phyloP scores from a whole-genome alignment of 2,113 vertebrate genomes.

The Python bivittatus region DNA sequence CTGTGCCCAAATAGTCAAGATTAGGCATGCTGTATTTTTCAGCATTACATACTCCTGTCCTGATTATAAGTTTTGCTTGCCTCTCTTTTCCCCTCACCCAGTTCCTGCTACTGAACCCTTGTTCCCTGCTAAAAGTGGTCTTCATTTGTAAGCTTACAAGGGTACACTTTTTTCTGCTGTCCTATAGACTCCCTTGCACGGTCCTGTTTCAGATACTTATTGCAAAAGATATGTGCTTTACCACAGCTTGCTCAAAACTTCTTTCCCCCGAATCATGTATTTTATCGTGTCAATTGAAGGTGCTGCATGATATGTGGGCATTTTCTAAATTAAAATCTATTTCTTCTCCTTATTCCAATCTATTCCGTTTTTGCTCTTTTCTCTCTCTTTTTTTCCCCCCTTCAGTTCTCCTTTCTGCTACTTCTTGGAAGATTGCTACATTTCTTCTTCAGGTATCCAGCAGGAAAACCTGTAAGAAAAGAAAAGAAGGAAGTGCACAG shows the following conservation, averaged over 20 bases:
- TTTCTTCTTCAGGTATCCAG: slow-evolving; percentile 73
- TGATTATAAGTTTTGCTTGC: slow-evolving; percentile 57
- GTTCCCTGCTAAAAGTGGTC: slow-evolving; percentile 76
- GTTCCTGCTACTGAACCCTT: slow-evolving; percentile 67
- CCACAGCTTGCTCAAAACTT: slow-evolving; percentile 10
- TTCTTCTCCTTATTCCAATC: slow-evolving; percentile 35
- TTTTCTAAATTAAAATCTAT: slow-evolving; percentile 12
- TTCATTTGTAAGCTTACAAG: slow-evolving; percentile 41
- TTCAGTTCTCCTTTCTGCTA: slow-evolving; percentile 68
- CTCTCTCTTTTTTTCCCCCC: slow-evolving; percentile 26
- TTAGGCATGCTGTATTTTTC: slow-evolving; percentile 28
- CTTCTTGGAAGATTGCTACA: slow-evolving; percentile 73
- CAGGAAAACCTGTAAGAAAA: slow-evolving; percentile 37
- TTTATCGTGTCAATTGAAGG: background rate
- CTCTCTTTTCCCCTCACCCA: slow-evolving; percentile 70
- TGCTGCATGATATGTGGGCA: slow-evolving; percentile 5
- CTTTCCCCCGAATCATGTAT: background rate
- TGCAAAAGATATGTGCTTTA: slow-evolving; percentile 32
- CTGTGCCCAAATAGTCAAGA: no score
- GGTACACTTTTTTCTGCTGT: slow-evolving; percentile 41
- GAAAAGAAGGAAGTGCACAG: slow-evolving; percentile 64
- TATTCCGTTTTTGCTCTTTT: slow-evolving; percentile 50
- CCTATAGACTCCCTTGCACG: slow-evolving; percentile 65
- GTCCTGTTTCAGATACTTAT: slow-evolving; percentile 21
- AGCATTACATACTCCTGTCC: slow-evolving; percentile 28